Conservation (phyloP, 2,888 invertebrate species). For the Norana najaformis region DNA sequence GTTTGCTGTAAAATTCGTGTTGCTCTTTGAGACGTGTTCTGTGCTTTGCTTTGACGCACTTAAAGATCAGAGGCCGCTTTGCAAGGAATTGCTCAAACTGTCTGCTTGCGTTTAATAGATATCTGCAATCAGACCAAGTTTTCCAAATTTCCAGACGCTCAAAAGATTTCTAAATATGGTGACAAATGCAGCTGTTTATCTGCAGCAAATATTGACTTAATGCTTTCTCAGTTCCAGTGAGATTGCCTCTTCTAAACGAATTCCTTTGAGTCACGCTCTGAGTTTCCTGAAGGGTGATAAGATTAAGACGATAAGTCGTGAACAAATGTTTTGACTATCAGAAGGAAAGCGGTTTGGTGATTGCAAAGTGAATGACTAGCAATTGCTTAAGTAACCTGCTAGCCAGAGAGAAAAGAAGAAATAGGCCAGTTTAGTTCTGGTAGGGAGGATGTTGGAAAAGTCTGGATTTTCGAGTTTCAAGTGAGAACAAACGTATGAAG, state of each 20-base stretch:
- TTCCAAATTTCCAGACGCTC: background rate
- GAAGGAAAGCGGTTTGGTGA: background rate
- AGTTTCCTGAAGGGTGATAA: background rate
- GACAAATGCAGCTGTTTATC: background rate
- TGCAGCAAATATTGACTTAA: background rate
- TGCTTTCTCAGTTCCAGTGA: background rate
- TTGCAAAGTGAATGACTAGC: background rate
- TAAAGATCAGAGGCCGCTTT: background rate
- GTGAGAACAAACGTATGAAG: too few relatives aligned
- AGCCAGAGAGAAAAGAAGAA: background rate
- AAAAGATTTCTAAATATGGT: background rate
- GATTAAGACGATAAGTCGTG: too few relatives aligned
- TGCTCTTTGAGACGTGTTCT: background rate
- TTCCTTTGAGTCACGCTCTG: background rate
- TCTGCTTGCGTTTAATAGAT: background rate
- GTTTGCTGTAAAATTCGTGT: background rate
- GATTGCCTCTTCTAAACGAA: background rate
- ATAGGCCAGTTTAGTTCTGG: background rate
- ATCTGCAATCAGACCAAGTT: background rate
- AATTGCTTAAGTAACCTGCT: background rate
- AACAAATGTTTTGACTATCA: too few relatives aligned
- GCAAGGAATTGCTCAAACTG: slow-evolving; percentile 13
- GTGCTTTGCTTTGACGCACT: too few relatives aligned
- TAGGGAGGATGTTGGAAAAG: background rate
- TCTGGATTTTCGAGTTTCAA: background rate